Base-by-base conservation (phyloP, 2,888 invertebrate species). In the Drosophila austrosaltans region DNA sequence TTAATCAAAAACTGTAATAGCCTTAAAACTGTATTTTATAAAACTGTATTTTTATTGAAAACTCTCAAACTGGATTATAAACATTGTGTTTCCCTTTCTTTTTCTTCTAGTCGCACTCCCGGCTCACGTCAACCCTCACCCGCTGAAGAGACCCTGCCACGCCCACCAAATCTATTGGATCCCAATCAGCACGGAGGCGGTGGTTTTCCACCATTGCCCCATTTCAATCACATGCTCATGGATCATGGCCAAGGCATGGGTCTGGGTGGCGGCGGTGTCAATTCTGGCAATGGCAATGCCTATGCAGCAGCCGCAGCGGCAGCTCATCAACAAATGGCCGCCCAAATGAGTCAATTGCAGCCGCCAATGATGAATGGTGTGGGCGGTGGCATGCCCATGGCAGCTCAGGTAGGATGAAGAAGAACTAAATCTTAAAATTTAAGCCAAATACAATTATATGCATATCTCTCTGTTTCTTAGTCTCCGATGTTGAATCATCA, bases 51-150 rank as follows among this genome's bases (percentile, higher is more conserved):
- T 1, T 48, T 16, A 16, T 22, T 22, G 8, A 22, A 8, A 22
- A 10, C 20, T 22, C 22, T 48, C 7, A 48, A 48, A 48, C 22
- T 22, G 8, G 2, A 22, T 8, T 2, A 22, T 10, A 39, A 39
- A 32, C 25, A 54, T 22, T 48, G 3, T 16, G 28, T 48, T 39
- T 39, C 12, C 6, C 7, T 25, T 6, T 39, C 69, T 48, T 39
- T 63, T 63, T 3, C 4, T 83, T 86, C 3, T 65, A 97, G 97
- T 92, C 96, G 97, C 87, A 97, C 97, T 78, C 97, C 97, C 48
- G 97, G 97, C 63, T 97, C 98, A 89, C 95, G 97, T 89, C 98
- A 98, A 93, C 97, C 97, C 74, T 98, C 98, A 53, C 98, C 98
- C 60, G 97, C 97, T 16, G 97, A 97, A 92, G 91, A 92, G 87